phyloP scores from a whole-genome alignment of 2,888 invertebrate genomes.

The Stictocephala bisonia region DNA sequence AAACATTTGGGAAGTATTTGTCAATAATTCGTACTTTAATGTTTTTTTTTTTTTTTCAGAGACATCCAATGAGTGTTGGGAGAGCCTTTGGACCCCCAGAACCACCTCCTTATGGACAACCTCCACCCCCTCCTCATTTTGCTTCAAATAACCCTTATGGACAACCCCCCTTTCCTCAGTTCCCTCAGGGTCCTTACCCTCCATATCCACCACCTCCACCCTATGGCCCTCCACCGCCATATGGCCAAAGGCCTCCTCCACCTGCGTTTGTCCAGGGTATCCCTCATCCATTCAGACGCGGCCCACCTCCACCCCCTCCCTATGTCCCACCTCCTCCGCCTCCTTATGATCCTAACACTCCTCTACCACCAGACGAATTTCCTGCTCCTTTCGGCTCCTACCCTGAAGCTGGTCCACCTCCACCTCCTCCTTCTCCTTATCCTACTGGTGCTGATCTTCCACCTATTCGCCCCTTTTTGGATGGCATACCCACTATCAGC shows the following conservation, averaged over 20 bases:
- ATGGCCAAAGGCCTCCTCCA: not conserved
- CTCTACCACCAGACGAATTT: not conserved
- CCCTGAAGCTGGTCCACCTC: not conserved
- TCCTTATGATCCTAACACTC: not conserved
- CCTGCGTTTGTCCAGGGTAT: too few relatives aligned
- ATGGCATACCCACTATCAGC: slow-evolving; percentile 24
- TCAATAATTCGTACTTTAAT: not conserved
- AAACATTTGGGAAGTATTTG: too few relatives aligned
- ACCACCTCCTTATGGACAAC: slow-evolving; percentile 4
- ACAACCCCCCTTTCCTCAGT: not conserved
- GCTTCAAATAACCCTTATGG: too few relatives aligned
- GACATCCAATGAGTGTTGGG: slow-evolving; percentile 10
- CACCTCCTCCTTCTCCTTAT: not conserved
- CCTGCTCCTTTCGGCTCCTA: too few relatives aligned
- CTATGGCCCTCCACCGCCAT: not conserved
- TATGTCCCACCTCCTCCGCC: not conserved
- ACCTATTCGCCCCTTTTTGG: not conserved
- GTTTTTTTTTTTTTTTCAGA: slow-evolving; percentile 23
- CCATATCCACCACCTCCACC: not conserved
- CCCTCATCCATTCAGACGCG: too few relatives aligned
- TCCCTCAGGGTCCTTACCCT: slow-evolving; percentile 3
- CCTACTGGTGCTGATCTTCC: not conserved
- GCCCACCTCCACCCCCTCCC: not conserved
- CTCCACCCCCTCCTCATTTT: slow-evolving; percentile 8
- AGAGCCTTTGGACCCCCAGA: not conserved